Evolutionary conservation across 2,888 invertebrate species (phyloP).

Genomic region (Metalampra italica): DNA sequence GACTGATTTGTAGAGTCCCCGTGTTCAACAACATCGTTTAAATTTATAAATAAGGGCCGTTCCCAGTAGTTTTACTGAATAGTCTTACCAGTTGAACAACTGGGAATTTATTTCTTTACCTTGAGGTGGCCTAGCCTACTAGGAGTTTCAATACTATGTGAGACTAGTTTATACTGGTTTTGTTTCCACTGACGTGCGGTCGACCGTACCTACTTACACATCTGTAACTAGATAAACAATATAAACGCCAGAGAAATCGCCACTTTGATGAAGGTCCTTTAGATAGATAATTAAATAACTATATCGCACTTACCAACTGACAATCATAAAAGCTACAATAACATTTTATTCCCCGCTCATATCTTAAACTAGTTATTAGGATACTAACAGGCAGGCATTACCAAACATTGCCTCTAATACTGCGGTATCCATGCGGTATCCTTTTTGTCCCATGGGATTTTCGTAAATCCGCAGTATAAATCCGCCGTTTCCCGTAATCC

Average conservation of each 20-base stretch:
- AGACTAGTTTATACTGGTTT: too few relatives aligned
- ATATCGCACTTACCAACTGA: not conserved
- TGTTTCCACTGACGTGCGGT: too few relatives aligned
- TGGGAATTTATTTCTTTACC: too few relatives aligned
- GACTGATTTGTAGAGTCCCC: too few relatives aligned
- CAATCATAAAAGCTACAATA: constrained; percentile 9
- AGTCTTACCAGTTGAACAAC: too few relatives aligned
- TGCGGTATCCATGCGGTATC: constrained; percentile 40
- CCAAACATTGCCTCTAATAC: constrained; percentile 54
- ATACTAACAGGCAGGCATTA: constrained; percentile 42
- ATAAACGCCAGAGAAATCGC: constrained; percentile 11
- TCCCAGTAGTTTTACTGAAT: too few relatives aligned
- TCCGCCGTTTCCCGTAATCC: constrained; percentile 65
- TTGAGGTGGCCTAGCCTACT: too few relatives aligned
- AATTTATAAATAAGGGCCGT: too few relatives aligned
- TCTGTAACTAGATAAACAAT: not conserved
- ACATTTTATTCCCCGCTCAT: not conserved
- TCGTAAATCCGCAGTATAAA: constrained; percentile 61
- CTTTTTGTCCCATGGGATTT: constrained; percentile 57
- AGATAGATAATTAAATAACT: too few relatives aligned
- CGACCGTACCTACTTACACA: too few relatives aligned
- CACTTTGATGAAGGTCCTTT: constrained; percentile 10
- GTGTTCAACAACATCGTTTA: too few relatives aligned
- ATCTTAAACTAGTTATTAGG: constrained; percentile 4
- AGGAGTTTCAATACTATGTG: too few relatives aligned